Conservation (phyloP, 2,888 invertebrate species). For the Fragum fragum region DNA sequence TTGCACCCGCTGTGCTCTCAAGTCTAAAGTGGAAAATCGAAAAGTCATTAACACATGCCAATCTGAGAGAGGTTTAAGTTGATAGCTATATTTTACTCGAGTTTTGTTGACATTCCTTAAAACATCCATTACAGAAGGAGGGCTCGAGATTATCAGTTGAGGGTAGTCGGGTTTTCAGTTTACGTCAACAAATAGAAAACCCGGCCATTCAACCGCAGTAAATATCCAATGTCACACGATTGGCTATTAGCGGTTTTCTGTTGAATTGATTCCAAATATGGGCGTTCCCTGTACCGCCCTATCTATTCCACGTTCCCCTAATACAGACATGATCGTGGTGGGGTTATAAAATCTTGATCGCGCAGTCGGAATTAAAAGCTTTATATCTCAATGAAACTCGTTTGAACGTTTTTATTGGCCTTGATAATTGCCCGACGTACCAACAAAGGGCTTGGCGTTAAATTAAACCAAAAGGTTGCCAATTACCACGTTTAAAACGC, state of each 20-base stretch:
- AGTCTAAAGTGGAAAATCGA: slow-evolving; percentile 63
- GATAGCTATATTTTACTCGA: slow-evolving; percentile 67
- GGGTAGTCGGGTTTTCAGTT: slow-evolving; percentile 12
- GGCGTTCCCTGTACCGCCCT: slow-evolving; percentile 15
- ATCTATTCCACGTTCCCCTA: neutral
- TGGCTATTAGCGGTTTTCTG: slow-evolving; percentile 15
- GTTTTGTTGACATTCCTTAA: slow-evolving; percentile 65
- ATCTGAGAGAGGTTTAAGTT: slow-evolving; percentile 64
- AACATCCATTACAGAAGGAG: slow-evolving; percentile 54
- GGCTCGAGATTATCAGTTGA: slow-evolving; percentile 4
- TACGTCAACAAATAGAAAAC: slow-evolving; percentile 27
- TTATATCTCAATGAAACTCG: slow-evolving; percentile 62
- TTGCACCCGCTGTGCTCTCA: slow-evolving; percentile 62
- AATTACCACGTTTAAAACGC: slow-evolving; percentile 63
- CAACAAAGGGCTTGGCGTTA: slow-evolving; percentile 60
- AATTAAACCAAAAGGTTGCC: slow-evolving; percentile 65
- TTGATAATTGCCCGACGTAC: slow-evolving; percentile 61
- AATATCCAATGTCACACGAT: neutral
- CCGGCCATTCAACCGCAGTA: slow-evolving; percentile 7
- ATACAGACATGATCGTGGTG: slow-evolving; percentile 40
- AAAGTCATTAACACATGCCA: slow-evolving; percentile 67
- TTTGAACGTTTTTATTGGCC: slow-evolving; percentile 54
- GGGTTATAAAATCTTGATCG: slow-evolving; percentile 30
- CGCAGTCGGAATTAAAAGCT: slow-evolving; percentile 64
- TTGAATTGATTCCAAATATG: slow-evolving; percentile 26